These are phyloP conservation scores for Cercopithecus hamlyni DNA, from an alignment of 2,797 vertebrate species.

Conservation along the genomic window DNA sequence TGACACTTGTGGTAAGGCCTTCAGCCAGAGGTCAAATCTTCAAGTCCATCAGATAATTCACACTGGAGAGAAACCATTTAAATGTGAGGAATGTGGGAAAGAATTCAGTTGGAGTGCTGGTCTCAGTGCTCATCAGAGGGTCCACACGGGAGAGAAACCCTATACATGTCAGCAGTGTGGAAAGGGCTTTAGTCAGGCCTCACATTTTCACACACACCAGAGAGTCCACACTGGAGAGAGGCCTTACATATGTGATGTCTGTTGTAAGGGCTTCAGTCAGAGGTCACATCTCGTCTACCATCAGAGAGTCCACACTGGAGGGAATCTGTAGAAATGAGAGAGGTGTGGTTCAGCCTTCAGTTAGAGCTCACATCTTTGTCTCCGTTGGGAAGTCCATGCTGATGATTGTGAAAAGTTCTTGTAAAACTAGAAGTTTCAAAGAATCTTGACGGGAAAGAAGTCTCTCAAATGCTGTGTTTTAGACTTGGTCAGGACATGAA, in stretches of 20 bases:
- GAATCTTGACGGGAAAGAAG: background rate
- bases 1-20: conserved; percentile 77
- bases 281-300: conserved; percentile 72
- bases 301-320: conserved; percentile 65
- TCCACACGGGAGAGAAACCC: conserved; percentile 78
- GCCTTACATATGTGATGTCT: conserved; percentile 66
- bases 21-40: conserved; percentile 80
- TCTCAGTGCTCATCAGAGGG: conserved; percentile 78
- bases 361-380: background rate
- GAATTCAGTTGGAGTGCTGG: conserved; percentile 79
- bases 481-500: background rate
- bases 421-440: background rate
- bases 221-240: conserved; percentile 77
- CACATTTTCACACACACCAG: conserved; percentile 77
- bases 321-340: background rate
- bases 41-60: conserved; percentile 78
- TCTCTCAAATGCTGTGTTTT: background rate
- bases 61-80: conserved; percentile 77
- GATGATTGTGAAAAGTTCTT: background rate
- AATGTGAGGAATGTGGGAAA: conserved; percentile 78
- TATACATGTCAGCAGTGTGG: conserved; percentile 74
- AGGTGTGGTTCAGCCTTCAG: background rate
- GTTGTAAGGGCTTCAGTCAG: conserved; percentile 75
- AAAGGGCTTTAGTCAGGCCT: conserved; percentile 79
- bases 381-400: background rate